phyloP scores from a whole-genome alignment of 2,888 invertebrate genomes.

The Ctena decussata region DNA sequence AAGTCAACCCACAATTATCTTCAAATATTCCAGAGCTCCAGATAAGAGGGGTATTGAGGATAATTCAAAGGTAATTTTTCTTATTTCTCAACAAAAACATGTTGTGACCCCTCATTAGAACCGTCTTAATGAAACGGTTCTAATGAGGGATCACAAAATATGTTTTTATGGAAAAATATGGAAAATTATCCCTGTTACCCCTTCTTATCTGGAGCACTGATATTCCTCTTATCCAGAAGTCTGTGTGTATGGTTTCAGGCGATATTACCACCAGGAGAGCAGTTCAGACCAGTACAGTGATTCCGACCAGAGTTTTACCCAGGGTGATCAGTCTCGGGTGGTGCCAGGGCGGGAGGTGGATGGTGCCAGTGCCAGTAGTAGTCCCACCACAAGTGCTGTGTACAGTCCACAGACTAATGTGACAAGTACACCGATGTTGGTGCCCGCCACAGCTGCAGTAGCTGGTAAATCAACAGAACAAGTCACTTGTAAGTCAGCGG shows the following conservation, averaged over 20 bases:
- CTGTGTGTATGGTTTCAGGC: slow-evolving; percentile 38
- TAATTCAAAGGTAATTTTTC: no score
- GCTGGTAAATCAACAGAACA: slow-evolving; percentile 70
- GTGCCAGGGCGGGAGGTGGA: slow-evolving; percentile 74
- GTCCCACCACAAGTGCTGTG: slow-evolving; percentile 74
- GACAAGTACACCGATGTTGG: slow-evolving; percentile 35
- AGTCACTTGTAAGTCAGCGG: slow-evolving; percentile 64
- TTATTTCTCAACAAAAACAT: no score
- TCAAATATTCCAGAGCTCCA: no score
- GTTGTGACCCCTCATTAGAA: no score
- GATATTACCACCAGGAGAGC: slow-evolving; percentile 73
- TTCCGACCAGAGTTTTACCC: slow-evolving; percentile 76
- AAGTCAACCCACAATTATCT: no score
- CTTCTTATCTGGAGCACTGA: no score
- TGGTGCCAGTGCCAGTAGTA: slow-evolving; percentile 81
- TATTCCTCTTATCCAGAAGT: no score
- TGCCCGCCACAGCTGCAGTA: slow-evolving; percentile 37
- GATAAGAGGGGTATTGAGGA: no score
- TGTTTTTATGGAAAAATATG: no score
- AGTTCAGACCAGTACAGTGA: slow-evolving; percentile 81
- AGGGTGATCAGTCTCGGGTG: slow-evolving; percentile 48
- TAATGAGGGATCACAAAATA: no score
- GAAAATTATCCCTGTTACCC: no score
- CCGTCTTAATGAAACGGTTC: no score
- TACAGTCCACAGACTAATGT: slow-evolving; percentile 69